Percentiles rank a stretch among this genome's conserved stretches.
phyloP scores from a whole-genome alignment of 2,113 vertebrate species.

The Mus pahari region DNA sequence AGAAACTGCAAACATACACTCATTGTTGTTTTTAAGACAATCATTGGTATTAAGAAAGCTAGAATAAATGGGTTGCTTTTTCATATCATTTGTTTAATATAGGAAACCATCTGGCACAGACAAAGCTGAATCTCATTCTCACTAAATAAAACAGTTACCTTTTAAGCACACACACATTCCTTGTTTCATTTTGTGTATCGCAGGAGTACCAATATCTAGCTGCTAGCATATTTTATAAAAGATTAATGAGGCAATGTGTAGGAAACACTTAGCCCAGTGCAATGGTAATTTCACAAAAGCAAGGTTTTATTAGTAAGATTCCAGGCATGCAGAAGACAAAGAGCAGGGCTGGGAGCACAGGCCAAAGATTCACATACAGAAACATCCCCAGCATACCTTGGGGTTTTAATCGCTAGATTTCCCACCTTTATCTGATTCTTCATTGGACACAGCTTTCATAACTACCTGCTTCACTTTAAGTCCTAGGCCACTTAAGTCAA shows the following conservation, averaged over 20 bases:
- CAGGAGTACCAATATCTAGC: background rate
- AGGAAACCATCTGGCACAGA: background rate
- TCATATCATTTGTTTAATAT: background rate
- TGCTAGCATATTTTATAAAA: background rate
- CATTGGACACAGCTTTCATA: background rate
- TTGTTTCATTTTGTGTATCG: background rate
- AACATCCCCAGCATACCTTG: background rate
- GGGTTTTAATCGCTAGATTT: background rate
- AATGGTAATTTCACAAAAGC: background rate
- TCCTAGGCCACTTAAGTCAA: background rate
- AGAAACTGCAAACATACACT: background rate
- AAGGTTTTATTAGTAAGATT: background rate
- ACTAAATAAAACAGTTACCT: background rate
- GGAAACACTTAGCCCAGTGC: background rate
- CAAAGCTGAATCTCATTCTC: background rate
- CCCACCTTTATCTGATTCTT: background rate
- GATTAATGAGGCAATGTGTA: conserved; percentile 18
- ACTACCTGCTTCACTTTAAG: background rate
- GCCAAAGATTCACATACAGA: background rate
- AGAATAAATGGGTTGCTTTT: background rate
- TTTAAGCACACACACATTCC: background rate
- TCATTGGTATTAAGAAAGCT: background rate
- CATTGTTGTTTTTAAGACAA: background rate
- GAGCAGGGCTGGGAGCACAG: background rate
- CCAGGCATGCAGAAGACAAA: background rate